Base-by-base conservation (phyloP, 2,888 invertebrate species). In the Metacarcinus magister region DNA sequence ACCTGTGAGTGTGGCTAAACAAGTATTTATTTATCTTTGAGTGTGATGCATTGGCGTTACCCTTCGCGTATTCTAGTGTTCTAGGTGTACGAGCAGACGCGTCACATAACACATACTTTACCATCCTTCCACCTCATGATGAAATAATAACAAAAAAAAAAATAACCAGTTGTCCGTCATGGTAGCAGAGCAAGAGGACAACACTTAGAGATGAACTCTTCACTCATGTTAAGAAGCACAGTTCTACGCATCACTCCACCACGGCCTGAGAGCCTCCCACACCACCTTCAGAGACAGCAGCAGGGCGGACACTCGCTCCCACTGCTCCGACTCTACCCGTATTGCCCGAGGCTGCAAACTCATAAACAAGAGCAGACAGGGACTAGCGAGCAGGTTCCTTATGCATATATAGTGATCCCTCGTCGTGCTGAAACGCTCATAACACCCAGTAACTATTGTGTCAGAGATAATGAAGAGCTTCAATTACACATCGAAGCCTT, bases 391-490 rank as follows among this genome's bases (percentile, higher is more conserved):
- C 28, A 32, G 82, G 82, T 82, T 82, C 82, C 82, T 82, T 82
- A 82, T 82, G 32, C 82, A 82, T 82, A 82, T 28, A 32, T 28
- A 32, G 82, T 82, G 82, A 82, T 82, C 67, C 67, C 67, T 67
- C 67, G 67, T n/a, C 67, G 32, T 28, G 82, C 82, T 32, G 82
- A 82, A 32, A 32, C 32, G 82, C 82, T 82, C 82, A 82, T 82
- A 82, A 82, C 32, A 82, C 32, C 82, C 82, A 32, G 82, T 32
- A 82, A 82, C 82, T 82, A 82, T 82, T 82, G 82, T 82, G 82
- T 82, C 82, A 82, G 32, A 82, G 82, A 32, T 82, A 82, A 82
- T 82, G 82, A 82, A 82, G 82, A 82, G 82, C 32, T 82, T 82
- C 82, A 82, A 82, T 82, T 32, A 82, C 82, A 82, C 82, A 82